These are phyloP conservation scores for Chouioia cunea DNA, from an alignment of 2,888 invertebrate genomes.

Conservation along the genomic window DNA sequence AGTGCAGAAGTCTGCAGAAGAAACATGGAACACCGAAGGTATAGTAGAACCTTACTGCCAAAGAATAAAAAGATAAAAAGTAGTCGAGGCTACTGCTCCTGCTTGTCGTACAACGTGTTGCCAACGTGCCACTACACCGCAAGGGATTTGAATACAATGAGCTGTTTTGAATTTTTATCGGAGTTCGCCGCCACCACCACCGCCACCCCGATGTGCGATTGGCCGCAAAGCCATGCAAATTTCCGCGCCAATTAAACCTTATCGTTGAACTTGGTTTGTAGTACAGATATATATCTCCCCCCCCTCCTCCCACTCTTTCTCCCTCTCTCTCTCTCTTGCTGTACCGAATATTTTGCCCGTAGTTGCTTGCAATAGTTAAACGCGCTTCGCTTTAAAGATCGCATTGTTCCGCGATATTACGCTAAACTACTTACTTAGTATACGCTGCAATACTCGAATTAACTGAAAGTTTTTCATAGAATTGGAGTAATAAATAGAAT, in stretches of 20 bases:
- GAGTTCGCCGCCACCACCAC: constrained; percentile 26
- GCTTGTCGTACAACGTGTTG: constrained; percentile 61
- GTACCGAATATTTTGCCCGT: neutral
- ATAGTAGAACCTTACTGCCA: too few species aligned
- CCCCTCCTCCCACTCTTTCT: too few species aligned
- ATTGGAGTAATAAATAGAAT: too few species aligned
- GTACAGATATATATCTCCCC: neutral
- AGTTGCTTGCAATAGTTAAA: too few species aligned
- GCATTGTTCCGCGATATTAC: neutral
- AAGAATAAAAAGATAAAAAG: too few species aligned
- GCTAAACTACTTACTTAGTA: too few species aligned
- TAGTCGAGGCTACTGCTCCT: too few species aligned
- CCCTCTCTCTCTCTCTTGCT: too few species aligned
- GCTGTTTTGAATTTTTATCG: constrained; percentile 66
- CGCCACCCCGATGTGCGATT: constrained; percentile 47
- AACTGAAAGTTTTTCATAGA: too few species aligned
- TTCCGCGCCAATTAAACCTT: constrained; percentile 60
- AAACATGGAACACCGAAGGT: too few species aligned
- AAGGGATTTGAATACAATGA: constrained; percentile 66
- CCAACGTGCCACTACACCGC: constrained; percentile 54
- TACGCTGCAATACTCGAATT: too few species aligned
- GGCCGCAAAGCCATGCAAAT: constrained; percentile 56
- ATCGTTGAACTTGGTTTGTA: constrained; percentile 24
- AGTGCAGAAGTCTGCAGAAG: too few species aligned
- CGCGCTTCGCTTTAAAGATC: neutral